Evolutionary conservation across 2,888 invertebrate species (phyloP), one percentile per base, ranked within the genome.

Genomic region (Pseudolycoriella hygida): DNA sequence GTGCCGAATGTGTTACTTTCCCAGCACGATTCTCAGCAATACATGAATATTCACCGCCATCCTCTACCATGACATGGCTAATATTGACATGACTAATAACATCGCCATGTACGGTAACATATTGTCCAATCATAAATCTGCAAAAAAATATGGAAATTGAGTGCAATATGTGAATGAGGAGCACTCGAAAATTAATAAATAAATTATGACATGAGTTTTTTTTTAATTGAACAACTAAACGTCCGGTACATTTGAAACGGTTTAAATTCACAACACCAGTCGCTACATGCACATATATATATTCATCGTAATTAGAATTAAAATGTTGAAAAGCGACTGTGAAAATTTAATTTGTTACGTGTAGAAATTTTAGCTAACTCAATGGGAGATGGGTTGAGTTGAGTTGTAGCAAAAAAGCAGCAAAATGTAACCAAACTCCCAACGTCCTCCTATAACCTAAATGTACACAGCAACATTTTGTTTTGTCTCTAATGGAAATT

Each of bases 21-120:
- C 85, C 85, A 17, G 81, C 82, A 37, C 80, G 70, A 66, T 84
- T 86, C 58, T 76, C 76, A 1, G 81, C 83, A 4, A 71, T 73
- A 60, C 86, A 86, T 40, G 76, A 72, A 64, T 84, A 85, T 60
- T 82, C 80, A 17, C 85, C 86, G 15, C 85, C 84, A 57, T 85
- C 84, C 63, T 81, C 78, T 42, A 80, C 78, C 70, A 74, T 76
- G 53, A 80, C 80, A 59, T 77, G 77, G 58, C 77, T 80, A 56
- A 86, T 82, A 67, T 85, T 85, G 54, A 85, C 81, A 66, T 82
- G 81, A 60, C 84, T 82, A 61, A 84, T 80, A 54, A 85, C 81
- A 64, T 84, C 84, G 46, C 83, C 84, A 56, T 81, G 79, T 40
- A 80, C 74, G 47, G 74, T 80, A 54, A 79, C 80, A 63, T 80